Evolutionary conservation across 2,888 invertebrate genomes (phyloP), one percentile per base, ranked within the genome.

Genomic region (Rhodophaea formosa): DNA sequence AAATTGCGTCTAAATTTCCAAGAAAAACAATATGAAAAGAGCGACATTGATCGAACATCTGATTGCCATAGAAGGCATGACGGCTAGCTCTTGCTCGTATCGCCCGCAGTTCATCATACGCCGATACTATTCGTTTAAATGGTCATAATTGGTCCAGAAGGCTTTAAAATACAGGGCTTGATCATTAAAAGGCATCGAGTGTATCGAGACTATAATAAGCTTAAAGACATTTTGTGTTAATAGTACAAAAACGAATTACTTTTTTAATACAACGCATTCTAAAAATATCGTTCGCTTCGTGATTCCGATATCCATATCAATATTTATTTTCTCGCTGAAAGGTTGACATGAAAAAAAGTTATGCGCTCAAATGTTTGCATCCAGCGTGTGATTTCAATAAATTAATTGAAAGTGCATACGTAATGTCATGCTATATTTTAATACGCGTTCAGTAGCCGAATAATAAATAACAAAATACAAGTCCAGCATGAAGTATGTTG

Each of bases 41-140:
- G 72, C 77, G 77, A 77, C 81, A 71, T 74, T 77, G 84, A 87
- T 86, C 79, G 74, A 78, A 79, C 76, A 74, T 74, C 72, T 76
- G 86, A 86, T 86, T 82, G 75, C 89, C 88, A 69, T 88, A 90
- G 74, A 88, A 76, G 89, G 89, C 59, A 68, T 84, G 85, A 86
- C 80, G 75, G 75, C 78, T 74, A 77, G 77, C 67, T 75, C 66
- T n/a, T 69, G 74, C 61, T 62, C 59, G 62, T 65, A 63, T 56
- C 58, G 61, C 47, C 57, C 53, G 70, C 80, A 73, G 79, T 77
- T 78, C 80, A 76, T 86, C 84, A 85, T 86, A 83, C 77, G 80
- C 68, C 70, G 70, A 67, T 70, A 66, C 77, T 77, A 79, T 82
- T 75, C 81, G 82, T 84, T 87, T 85, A 86, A 88, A 86, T 86